These are phyloP conservation scores for Clupea harengus DNA, from an alignment of 2,113 vertebrate species.

Conservation along the genomic window DNA sequence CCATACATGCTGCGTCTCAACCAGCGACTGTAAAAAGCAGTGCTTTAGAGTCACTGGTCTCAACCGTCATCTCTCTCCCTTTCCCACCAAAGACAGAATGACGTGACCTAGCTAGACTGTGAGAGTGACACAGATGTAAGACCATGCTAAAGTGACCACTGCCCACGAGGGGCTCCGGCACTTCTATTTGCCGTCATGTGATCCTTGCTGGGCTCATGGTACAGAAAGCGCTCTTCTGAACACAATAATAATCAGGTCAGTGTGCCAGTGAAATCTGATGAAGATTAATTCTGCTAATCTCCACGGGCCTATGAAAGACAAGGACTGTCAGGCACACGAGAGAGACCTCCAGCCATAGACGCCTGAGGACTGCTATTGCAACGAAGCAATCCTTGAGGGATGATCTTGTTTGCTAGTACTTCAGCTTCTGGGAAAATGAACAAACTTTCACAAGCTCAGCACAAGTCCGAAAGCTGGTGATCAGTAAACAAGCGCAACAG, in stretches of 20 bases:
- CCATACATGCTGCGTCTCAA: background rate
- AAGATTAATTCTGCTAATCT: slow-evolving; percentile 20
- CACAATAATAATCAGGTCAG: slow-evolving; percentile 25
- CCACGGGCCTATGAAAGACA: background rate
- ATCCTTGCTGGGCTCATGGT: background rate
- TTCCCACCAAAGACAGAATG: background rate
- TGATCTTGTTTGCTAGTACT: slow-evolving; percentile 4
- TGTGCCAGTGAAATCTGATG: slow-evolving; percentile 14
- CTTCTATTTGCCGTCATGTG: background rate
- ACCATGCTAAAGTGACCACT: background rate
- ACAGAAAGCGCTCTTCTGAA: background rate
- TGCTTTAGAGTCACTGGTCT: background rate
- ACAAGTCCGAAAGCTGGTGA: slow-evolving; percentile 29
- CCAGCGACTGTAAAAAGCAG: too few relatives aligned
- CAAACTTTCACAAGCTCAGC: slow-evolving; percentile 11
- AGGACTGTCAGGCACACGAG: background rate
- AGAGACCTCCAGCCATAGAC: background rate
- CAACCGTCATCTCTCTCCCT: background rate
- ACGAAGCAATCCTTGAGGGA: background rate
- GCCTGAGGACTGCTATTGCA: background rate
- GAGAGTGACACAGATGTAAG: background rate
- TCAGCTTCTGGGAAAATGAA: background rate
- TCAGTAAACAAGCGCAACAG: slow-evolving; percentile 21
- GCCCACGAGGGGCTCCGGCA: background rate
- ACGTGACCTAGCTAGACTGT: background rate